A percentile compares a stretch with the other conserved stretches of the same genome.
phyloP scores from a whole-genome alignment of 2,113 vertebrate species.

The Tursiops truncatus region DNA sequence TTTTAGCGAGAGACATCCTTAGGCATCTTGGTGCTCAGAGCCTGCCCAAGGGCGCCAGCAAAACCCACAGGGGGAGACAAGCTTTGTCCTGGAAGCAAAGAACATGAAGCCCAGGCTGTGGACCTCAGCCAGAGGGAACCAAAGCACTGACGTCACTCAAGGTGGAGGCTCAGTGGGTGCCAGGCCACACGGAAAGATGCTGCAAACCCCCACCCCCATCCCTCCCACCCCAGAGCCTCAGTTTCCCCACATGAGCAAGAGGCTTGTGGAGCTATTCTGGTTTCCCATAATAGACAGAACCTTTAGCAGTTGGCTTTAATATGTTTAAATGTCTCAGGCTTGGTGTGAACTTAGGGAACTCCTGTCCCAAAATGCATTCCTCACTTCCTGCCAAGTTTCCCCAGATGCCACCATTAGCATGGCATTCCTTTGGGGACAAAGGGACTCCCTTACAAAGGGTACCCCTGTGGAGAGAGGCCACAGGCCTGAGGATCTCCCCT shows the following conservation, averaged over 20 bases:
- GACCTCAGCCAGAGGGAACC: too few relatives aligned
- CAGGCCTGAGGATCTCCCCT: neutral
- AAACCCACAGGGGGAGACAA: neutral
- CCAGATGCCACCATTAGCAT: neutral
- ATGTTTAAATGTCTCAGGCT: neutral
- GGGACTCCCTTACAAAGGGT: neutral
- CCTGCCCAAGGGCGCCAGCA: neutral
- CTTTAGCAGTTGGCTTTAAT: neutral
- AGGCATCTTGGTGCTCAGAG: accelerated
- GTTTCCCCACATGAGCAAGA: neutral
- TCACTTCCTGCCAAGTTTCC: neutral
- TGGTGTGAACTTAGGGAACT: neutral
- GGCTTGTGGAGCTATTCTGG: neutral
- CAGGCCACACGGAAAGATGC: neutral
- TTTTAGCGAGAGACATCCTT: neutral
- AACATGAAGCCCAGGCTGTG: accelerated
- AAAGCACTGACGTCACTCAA: neutral
- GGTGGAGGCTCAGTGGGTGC: accelerated
- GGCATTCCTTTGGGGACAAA: neutral
- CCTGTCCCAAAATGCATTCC: neutral
- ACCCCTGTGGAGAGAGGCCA: neutral
- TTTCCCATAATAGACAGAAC: neutral
- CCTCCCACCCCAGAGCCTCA: neutral
- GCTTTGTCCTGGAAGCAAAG: neutral
- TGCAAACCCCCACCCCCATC: accelerated